Evolutionary conservation across 2,797 vertebrate species (phyloP).

Genomic region (Busarellus nigricollis): DNA sequence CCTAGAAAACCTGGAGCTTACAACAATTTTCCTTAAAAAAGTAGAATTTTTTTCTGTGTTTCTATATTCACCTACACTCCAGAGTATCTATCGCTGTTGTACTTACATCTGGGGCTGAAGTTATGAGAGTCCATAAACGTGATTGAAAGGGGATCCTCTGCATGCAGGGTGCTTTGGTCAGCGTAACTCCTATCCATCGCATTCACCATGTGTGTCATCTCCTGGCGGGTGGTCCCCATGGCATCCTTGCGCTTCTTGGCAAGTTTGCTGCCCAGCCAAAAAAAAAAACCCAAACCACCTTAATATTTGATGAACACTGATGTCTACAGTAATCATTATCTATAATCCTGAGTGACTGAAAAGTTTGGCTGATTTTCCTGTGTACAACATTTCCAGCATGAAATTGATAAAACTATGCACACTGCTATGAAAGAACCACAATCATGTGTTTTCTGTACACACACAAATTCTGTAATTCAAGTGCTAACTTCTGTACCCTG

Average conservation of each 20-base stretch:
- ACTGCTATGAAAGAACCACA: background rate
- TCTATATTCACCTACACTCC: background rate
- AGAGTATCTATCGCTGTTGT: background rate
- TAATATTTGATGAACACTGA: background rate
- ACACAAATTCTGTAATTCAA: background rate
- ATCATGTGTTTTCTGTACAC: background rate
- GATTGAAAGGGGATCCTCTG: conserved; percentile 94
- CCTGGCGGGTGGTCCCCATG: conserved; percentile 92
- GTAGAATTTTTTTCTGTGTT: background rate
- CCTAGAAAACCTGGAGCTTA: background rate
- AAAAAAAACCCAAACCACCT: conserved; percentile 17
- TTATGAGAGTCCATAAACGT: conserved; percentile 98
- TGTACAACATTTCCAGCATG: background rate
- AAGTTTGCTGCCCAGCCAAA: conserved; percentile 89
- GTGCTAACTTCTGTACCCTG: background rate
- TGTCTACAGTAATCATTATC: background rate
- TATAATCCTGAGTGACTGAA: background rate
- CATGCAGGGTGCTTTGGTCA: conserved; percentile 95
- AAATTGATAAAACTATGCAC: background rate
- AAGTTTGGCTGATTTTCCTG: background rate
- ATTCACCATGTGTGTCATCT: conserved; percentile 99
- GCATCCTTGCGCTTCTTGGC: conserved; percentile 98
- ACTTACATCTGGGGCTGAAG: conserved; percentile 97
- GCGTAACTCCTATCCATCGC: conserved; percentile 98
- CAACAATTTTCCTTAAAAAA: background rate